phyloP scores from a whole-genome alignment of 1,140 invertebrate species.

The Battus philenor region DNA sequence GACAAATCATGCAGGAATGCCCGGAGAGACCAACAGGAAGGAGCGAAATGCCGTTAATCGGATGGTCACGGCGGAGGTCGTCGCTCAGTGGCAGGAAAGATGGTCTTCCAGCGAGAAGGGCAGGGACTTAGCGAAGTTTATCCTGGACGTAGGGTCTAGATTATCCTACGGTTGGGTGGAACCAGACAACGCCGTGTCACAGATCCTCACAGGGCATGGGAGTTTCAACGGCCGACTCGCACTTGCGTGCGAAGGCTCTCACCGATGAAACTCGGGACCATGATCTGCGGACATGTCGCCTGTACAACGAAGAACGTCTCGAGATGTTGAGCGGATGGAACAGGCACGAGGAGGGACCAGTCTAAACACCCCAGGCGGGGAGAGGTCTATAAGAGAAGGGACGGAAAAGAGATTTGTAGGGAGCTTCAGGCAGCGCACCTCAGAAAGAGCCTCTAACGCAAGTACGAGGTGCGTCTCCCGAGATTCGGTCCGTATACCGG shows the following conservation, averaged over 20 bases:
- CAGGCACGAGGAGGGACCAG: neutral
- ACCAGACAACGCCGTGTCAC: constrained; percentile 18
- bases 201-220: constrained; percentile 19
- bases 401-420: no score
- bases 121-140: constrained; percentile 13
- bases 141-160: constrained; percentile 14
- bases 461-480: no score
- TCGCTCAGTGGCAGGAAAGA: neutral
- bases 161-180: constrained; percentile 7
- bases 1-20: constrained; percentile 27
- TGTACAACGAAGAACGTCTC: constrained; percentile 9
- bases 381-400: no score
- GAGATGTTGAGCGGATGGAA: neutral
- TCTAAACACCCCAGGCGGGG: no score
- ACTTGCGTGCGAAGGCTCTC: constrained; percentile 6
- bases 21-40: neutral
- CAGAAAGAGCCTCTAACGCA: no score
- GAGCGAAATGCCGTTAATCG: neutral
- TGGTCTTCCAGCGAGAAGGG: neutral
- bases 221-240: constrained; percentile 19
- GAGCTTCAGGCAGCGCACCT: no score
- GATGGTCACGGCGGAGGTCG: neutral
- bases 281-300: constrained; percentile 10
- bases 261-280: constrained; percentile 12
- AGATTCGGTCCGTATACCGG: no score